Base-by-base conservation (phyloP, 2,797 vertebrate species). In the Hoplostethus atlanticus region DNA sequence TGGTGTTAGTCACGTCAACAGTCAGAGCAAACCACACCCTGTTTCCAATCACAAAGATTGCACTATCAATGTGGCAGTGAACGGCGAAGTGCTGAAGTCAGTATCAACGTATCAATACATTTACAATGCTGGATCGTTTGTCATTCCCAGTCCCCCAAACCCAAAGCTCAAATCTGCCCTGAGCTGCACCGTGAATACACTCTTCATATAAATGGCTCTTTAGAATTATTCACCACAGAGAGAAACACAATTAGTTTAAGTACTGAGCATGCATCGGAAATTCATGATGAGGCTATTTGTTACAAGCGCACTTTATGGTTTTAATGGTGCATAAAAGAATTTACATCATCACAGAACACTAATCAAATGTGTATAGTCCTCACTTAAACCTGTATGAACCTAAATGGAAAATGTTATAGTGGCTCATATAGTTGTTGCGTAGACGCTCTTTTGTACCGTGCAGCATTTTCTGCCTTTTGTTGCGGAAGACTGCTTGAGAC, bases 251-350 rank as follows among this genome's bases (percentile, higher is more conserved):
- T 79, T 73, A 79, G 59, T 58, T 58, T 63, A 73, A 78, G 70
- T 64, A 68, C 42, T 47, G 17, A 48, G 51, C 31, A 30, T 46
- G 34, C 57, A 56, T 71, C 57, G 30, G 21, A 30, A 42, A 77
- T 71, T 66, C 55, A 52, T 47, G 51, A 58, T 25, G 34, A 59
- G 63, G 53, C 53, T 50, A 67, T 68, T 73, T 68, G 76, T 63
- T 68, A 57, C 48, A 38, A 62, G 52, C 38, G 57, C 68, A 52
- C 63, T 72, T 68, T 64, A 73, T 42, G 53, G 61, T 38, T 78
- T 90, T 72, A 90, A 90, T 88, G 80, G 73, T 59, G 62, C 84
- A 78, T 84, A 67, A 79, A 84, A 72, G 6, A 81, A 74, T 87
- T 76, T 71, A 68, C 66, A 85, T 83, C 66, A 86, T 48, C 56